Base-by-base conservation (phyloP, 2,888 invertebrate genomes). In the Linnaemya vulpina region DNA sequence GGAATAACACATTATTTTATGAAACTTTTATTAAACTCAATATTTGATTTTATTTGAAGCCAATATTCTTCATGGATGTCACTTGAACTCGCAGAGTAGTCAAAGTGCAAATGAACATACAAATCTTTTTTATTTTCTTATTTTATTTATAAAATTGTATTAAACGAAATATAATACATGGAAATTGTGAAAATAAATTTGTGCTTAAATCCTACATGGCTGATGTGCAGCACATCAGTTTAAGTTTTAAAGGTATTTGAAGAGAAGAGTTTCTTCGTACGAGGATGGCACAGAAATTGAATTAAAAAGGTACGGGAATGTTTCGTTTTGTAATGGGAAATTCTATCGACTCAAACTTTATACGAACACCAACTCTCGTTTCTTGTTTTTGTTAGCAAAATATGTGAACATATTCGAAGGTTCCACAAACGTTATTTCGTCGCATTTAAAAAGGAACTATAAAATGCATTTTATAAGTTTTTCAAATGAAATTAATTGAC, bases 401-500 rank as follows among this genome's bases (percentile, higher is more conserved):
- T 40, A 51, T 68, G 20, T 73, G 49, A 74, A 62, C 49, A n/a
- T 40, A 10, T 63, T 70, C 49, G 62, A 80, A 84, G 80, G 84
- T 84, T 80, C 35, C 53, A 30, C 25, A 40, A 53, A 11, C 40
- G 15, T 51, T 65, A 3, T 55, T 71, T 51, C 55, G 70, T 79
- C 68, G 63, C 51, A 70, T 62, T 74, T 65, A 25, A 65, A 82
- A 82, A 82, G 82, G 71, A 82, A 82, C 65, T 78, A 63, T 53
- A n/a, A 78, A 85, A 82, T 85, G 82, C 81, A 82, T 75, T 85
- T 82, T 71, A 78, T 78, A 82, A 85, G 81, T 82, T 82, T 81
- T 85, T 75, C 71, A 82, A 82, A 85, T 78, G 71, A 82, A 85
- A 82, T 85, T 85, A 85, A 85, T 85, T 85, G 78, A 82, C 85